Evolutionary conservation across 2,113 vertebrate genomes (phyloP).

Genomic region (Gorsachius goisagi): DNA sequence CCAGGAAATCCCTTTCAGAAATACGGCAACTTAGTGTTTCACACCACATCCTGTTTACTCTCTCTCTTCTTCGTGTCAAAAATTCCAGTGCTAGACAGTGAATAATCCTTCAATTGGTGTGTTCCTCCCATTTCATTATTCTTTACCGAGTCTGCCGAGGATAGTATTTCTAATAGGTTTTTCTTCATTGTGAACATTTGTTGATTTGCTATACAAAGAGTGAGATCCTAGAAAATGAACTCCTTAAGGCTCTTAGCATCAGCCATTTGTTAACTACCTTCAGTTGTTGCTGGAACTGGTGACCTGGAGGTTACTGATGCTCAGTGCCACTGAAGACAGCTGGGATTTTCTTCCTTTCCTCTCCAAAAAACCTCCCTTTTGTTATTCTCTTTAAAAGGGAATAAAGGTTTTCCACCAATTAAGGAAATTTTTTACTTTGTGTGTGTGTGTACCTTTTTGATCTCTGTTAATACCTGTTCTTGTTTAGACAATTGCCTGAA

Average conservation of each 20-base stretch:
- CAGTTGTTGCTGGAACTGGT: neutral
- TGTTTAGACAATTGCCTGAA: neutral
- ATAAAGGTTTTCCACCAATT: neutral
- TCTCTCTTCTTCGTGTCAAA: constrained; percentile 41
- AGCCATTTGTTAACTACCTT: neutral
- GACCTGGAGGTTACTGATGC: neutral
- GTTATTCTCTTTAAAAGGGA: neutral
- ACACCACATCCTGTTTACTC: constrained; percentile 64
- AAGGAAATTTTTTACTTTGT: neutral
- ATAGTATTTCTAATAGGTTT: neutral
- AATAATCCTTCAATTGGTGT: constrained; percentile 10
- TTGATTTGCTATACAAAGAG: neutral
- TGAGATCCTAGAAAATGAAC: neutral
- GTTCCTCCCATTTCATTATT: neutral
- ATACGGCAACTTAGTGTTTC: neutral
- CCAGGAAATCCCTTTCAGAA: constrained; percentile 59
- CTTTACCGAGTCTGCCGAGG: neutral
- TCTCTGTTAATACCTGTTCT: neutral
- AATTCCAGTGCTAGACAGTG: constrained; percentile 38
- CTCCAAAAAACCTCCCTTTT: neutral
- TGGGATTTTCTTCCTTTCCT: neutral
- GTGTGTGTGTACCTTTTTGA: neutral
- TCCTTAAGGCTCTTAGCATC: neutral
- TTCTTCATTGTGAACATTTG: neutral
- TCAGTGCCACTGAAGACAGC: neutral